Evolutionary conservation across 2,888 invertebrate genomes (phyloP).

Genomic region (Nesidiocoris tenuis): DNA sequence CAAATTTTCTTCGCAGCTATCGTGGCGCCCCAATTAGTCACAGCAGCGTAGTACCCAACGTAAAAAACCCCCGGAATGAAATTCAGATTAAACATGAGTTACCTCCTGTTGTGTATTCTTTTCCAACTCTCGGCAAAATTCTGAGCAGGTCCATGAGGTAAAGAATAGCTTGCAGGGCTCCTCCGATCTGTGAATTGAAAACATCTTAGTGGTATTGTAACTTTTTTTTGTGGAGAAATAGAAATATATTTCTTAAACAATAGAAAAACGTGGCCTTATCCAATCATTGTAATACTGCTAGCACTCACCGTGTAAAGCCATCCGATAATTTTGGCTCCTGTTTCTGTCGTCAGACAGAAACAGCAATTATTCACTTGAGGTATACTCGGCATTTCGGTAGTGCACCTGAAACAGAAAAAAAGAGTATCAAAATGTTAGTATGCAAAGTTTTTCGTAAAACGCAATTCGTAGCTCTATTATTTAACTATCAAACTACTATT

Average conservation of each 20-base stretch:
- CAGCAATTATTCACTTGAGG: constrained; percentile 42
- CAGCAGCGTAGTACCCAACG: no score
- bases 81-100: neutral
- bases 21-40: no score
- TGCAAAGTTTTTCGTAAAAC: no score
- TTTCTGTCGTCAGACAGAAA: constrained; percentile 40
- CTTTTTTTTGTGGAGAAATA: neutral
- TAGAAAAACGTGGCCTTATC: no score
- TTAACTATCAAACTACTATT: no score
- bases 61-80: no score
- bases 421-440: no score
- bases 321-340: constrained; percentile 43
- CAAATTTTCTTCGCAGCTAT: no score
- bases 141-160: neutral
- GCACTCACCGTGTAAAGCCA: constrained; percentile 31
- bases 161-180: constrained; percentile 1
- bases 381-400: constrained; percentile 38
- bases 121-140: neutral
- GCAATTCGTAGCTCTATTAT: no score
- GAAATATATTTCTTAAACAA: no score
- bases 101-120: neutral
- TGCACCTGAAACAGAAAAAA: constrained; percentile 3
- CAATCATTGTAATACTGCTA: no score
- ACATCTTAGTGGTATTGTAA: neutral
- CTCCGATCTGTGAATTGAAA: neutral